phyloP scores from a whole-genome alignment of 2,888 invertebrate genomes.

The Cantharis rustica region DNA sequence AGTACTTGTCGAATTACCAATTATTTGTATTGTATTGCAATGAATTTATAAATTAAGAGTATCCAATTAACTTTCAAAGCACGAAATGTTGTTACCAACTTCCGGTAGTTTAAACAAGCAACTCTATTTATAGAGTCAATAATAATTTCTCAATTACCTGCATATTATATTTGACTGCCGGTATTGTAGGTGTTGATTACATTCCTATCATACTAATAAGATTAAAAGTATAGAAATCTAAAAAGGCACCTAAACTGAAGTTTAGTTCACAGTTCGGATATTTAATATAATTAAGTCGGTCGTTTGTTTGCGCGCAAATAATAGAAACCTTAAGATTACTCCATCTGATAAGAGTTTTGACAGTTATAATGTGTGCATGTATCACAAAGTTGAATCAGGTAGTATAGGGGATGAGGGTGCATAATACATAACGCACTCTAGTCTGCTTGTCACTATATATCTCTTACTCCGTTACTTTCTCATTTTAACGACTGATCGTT shows the following conservation, averaged over 20 bases:
- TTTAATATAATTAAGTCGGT: neutral
- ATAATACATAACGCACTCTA: constrained; percentile 41
- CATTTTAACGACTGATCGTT: constrained; percentile 49
- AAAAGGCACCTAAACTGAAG: neutral
- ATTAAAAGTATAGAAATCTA: neutral
- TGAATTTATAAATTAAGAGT: neutral
- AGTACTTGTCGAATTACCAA: neutral
- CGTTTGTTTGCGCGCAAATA: neutral
- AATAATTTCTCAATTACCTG: constrained; percentile 18
- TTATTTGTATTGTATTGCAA: neutral
- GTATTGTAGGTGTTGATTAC: neutral
- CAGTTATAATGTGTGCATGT: constrained; percentile 38
- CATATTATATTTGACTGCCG: constrained; percentile 13
- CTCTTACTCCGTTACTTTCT: constrained; percentile 46
- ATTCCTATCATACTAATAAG: neutral
- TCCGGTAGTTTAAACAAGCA: constrained; percentile 19
- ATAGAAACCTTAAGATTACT: constrained; percentile 11
- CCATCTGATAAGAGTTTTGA: constrained; percentile 37
- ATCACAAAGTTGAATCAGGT: constrained; percentile 38
- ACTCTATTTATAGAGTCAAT: constrained; percentile 16
- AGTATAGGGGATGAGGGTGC: constrained; percentile 37
- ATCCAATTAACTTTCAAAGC: constrained; percentile 17
- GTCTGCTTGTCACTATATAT: constrained; percentile 44
- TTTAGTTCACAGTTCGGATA: neutral
- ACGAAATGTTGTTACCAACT: constrained; percentile 21